These are phyloP conservation scores for Augochlora pura DNA, from an alignment of 1,140 invertebrate genomes.

Conservation along the genomic window DNA sequence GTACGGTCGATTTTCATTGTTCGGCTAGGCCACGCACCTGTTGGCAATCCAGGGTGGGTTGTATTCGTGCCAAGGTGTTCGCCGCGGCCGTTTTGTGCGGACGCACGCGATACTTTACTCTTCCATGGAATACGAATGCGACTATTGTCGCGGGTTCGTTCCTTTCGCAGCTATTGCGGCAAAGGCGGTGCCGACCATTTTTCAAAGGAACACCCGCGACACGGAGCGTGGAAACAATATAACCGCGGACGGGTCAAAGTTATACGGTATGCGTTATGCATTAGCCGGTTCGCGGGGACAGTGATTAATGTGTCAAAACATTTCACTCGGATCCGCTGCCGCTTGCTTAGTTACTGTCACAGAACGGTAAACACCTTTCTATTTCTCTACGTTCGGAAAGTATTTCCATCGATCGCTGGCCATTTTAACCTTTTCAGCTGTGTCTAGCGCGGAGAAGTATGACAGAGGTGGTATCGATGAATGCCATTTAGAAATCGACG, in stretches of 20 bases:
- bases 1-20: not conserved
- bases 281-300: not conserved
- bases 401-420: not conserved
- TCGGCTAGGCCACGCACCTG: constrained; percentile 9
- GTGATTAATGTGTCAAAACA: constrained; percentile 1
- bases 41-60: constrained; percentile 24
- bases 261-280: constrained; percentile 20
- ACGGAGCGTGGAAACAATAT: constrained; percentile 2
- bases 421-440: no score
- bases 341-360: not conserved
- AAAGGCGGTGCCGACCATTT: constrained; percentile 22
- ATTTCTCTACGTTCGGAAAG: not conserved
- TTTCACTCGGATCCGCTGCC: not conserved
- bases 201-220: not conserved
- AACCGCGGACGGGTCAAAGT: constrained; percentile 9
- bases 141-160: constrained; percentile 1
- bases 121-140: constrained; percentile 39
- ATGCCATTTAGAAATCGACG: no score
- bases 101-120: constrained; percentile 3
- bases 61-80: constrained; percentile 29
- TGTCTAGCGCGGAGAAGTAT: no score
- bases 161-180: not conserved
- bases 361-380: not conserved
- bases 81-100: not conserved
- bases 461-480: no score